Conservation (phyloP, 53 echinoderm and acorn worm species). For the Henricia sp. region DNA sequence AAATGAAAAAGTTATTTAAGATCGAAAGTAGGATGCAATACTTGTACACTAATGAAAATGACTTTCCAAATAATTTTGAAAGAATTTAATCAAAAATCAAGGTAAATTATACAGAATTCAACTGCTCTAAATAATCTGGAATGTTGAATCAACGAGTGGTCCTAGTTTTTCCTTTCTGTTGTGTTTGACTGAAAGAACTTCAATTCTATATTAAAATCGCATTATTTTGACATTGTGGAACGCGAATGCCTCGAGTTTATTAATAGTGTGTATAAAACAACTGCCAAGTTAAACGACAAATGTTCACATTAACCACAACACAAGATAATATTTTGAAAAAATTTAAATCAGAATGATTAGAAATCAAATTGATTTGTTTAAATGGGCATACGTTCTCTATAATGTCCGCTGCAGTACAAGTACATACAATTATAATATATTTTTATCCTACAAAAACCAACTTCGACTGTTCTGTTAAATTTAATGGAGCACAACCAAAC, state of each 20-base stretch:
- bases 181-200: constrained; percentile 16
- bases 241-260: not conserved
- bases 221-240: not conserved
- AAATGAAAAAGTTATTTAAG: no score
- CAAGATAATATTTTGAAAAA: not conserved
- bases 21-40: no score
- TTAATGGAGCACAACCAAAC: no score
- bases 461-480: no score
- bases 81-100: not conserved
- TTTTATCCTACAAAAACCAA: no score
- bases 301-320: not conserved
- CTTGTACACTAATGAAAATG: not conserved
- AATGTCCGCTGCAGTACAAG: no score
- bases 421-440: no score
- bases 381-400: no score
- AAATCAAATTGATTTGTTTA: no score
- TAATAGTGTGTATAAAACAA: not conserved
- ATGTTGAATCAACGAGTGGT: constrained; percentile 20
- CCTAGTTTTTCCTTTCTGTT: not conserved
- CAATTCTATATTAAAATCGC: no score
- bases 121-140: constrained; percentile 12
- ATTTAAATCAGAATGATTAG: not conserved
- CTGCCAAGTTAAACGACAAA: not conserved
- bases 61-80: not conserved
- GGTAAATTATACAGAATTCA: constrained; percentile 13